Evolutionary conservation across 2,797 vertebrate genomes (phyloP).

Genomic region (Thalassophryne amazonica): DNA sequence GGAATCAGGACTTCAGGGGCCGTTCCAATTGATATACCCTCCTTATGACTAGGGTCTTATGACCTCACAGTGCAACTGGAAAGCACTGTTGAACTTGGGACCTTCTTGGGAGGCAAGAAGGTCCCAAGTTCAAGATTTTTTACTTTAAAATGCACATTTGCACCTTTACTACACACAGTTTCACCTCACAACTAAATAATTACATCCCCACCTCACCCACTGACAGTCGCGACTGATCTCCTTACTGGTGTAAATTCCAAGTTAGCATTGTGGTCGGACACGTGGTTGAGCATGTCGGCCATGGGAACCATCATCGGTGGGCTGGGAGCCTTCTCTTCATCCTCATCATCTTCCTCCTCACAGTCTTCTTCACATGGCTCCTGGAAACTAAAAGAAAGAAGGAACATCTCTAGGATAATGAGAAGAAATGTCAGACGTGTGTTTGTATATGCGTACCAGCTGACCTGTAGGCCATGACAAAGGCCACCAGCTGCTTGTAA

Average conservation of each 20-base stretch:
- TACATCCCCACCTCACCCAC: no score
- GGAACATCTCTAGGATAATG: background rate
- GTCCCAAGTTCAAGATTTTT: no score
- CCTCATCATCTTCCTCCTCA: slow-evolving; percentile 74
- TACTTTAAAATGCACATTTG: no score
- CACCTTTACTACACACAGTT: no score
- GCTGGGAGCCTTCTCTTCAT: slow-evolving; percentile 78
- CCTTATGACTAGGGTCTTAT: no score
- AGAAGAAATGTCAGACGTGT: background rate
- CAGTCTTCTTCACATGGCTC: slow-evolving; percentile 81
- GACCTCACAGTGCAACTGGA: no score
- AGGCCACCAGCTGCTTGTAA: slow-evolving; percentile 89
- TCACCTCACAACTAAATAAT: no score
- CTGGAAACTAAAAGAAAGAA: slow-evolving; percentile 85
- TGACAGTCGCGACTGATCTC: no score
- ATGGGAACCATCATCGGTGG: slow-evolving; percentile 96
- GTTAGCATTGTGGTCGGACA: slow-evolving; percentile 89
- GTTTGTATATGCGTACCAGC: background rate
- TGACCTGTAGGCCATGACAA: slow-evolving; percentile 98
- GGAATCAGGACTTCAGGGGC: no score
- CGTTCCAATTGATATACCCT: no score
- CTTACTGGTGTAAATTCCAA: slow-evolving; percentile 89
- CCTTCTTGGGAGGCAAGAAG: no score
- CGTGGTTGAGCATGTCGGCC: slow-evolving; percentile 93
- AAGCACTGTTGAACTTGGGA: no score